Evolutionary conservation across 2,888 invertebrate species (phyloP), one percentile per base, ranked within the genome.

Genomic region (Agrotis exclamationis): DNA sequence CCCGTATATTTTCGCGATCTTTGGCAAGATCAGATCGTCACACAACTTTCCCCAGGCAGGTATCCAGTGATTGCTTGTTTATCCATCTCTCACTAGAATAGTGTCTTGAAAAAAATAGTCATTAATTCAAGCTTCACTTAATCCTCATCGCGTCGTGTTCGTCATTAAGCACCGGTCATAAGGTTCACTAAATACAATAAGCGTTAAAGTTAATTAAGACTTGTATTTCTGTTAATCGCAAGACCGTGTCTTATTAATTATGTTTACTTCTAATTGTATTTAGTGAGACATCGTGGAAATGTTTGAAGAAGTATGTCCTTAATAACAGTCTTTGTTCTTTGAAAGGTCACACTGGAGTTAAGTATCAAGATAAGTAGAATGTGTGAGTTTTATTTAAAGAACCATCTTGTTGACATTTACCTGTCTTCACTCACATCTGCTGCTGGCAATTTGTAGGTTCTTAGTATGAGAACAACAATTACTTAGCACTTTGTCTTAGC

Each of bases 221-320:
- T n/a, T 56, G 1, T 20, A 24, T 33, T 24, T 47, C n/a, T 22
- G 47, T 33, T n/a, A 44, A n/a, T 56, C 9, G n/a, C 11, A 7
- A 18, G 7, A n/a, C 18, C 22, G 2, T 39, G 44, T 56, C 44
- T n/a, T n/a, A n/a, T n/a, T 33, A 48, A 22, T 44, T 48, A 24
- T 39, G 18, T 44, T 65, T 44, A 44, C 18, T 53, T 22, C 5
- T 9, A n/a, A 33, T 45, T 48, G 14, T 72, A 72, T 54, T 39
- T 71, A 20, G 9, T 6, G n/a, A 50, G 7, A 7, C 6, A 7
- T 39, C 22, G 4, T 71, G 24, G 24, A 48, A 56, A 20, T 47
- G 24, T 48, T 28, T 20, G 18, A 22, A 45, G 69, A 44, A 39
- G 11, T 45, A 33, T 33, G 2, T 28, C 3, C 20, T 28, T 45